These are phyloP conservation scores for Ivindomyrus marchei DNA, from an alignment of 2,113 vertebrate species.

Conservation along the genomic window DNA sequence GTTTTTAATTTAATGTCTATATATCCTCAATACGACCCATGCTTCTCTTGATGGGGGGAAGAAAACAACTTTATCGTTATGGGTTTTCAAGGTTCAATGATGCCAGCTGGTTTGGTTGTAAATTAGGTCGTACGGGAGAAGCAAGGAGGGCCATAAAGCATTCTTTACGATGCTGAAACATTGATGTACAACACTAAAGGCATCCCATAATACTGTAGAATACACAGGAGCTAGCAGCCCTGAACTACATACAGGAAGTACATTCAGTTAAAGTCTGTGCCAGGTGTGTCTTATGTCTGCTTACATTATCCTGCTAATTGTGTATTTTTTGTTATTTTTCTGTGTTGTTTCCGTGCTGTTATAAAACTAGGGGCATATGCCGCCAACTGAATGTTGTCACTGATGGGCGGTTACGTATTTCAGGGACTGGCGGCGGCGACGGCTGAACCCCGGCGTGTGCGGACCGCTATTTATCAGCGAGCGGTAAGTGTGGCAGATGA, in stretches of 20 bases:
- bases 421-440: background rate
- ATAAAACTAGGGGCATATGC: background rate
- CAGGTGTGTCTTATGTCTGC: background rate
- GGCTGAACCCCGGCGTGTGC: background rate
- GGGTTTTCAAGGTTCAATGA: background rate
- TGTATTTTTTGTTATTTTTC: background rate
- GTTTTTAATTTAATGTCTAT: background rate
- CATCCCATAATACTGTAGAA: background rate
- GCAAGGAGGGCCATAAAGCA: background rate
- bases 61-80: background rate
- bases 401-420: background rate
- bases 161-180: background rate
- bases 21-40: background rate
- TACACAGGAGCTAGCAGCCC: background rate
- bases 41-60: background rate
- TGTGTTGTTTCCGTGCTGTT: background rate
- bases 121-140: background rate
- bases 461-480: background rate
- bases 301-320: background rate
- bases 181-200: background rate
- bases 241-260: background rate
- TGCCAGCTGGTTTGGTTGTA: background rate
- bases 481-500: constrained; percentile 3
- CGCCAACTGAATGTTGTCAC: background rate
- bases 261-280: background rate